A percentile compares a stretch with the other conserved stretches of the same genome.
Evolutionary conservation across 2,888 invertebrate species (phyloP).

Genomic region (Calliscelio sp.): DNA sequence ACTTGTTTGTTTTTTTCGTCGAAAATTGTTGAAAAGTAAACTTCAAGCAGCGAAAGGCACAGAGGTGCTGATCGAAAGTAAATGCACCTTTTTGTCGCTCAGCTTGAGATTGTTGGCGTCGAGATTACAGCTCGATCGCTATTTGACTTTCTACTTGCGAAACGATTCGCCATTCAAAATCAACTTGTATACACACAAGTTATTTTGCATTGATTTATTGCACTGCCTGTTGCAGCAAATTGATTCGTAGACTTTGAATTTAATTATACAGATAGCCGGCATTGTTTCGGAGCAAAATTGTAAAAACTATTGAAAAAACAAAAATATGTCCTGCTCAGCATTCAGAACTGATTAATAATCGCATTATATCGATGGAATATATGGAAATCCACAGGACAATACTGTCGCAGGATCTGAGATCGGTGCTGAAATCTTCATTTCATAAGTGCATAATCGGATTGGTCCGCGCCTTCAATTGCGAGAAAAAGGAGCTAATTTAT

Average conservation of each 20-base stretch:
- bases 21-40: not conserved
- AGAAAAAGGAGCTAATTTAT: slow-evolving; percentile 43
- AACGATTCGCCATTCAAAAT: slow-evolving; percentile 69
- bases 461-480: slow-evolving; percentile 17
- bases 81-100: slow-evolving; percentile 65
- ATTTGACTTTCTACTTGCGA: slow-evolving; percentile 73
- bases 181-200: slow-evolving; percentile 42
- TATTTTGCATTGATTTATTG: slow-evolving; percentile 63
- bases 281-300: too few species aligned
- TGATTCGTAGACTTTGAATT: slow-evolving; percentile 46
- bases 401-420: slow-evolving; percentile 18
- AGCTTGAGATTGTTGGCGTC: slow-evolving; percentile 57
- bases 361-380: too few species aligned
- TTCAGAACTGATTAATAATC: too few species aligned
- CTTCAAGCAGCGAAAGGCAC: slow-evolving; percentile 20
- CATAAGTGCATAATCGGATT: slow-evolving; percentile 55
- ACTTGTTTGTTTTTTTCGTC: too few species aligned
- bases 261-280: slow-evolving; percentile 49
- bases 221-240: slow-evolving; percentile 60
- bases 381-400: slow-evolving; percentile 35
- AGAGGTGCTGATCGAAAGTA: too few species aligned
- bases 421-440: slow-evolving; percentile 58
- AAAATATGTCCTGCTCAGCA: not conserved
- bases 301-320: too few species aligned
- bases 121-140: slow-evolving; percentile 59